These are phyloP conservation scores for Pseudomyrmex cubaensis DNA, from an alignment of 1,140 invertebrate species.

Conservation along the genomic window DNA sequence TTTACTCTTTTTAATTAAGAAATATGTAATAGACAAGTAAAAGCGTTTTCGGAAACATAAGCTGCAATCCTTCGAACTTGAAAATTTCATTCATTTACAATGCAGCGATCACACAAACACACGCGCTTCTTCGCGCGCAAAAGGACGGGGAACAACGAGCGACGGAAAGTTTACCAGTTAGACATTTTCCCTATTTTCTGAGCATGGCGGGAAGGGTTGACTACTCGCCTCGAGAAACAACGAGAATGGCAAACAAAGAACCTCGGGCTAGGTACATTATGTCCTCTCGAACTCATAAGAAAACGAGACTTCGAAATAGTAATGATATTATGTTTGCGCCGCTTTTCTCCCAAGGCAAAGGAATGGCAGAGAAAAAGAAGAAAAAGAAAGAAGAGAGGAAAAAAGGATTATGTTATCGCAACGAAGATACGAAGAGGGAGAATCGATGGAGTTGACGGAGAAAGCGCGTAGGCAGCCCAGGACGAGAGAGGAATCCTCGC, in stretches of 20 bases:
- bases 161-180: constrained; percentile 60
- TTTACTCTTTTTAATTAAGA: not conserved
- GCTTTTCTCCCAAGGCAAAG: constrained; percentile 51
- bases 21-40: not conserved
- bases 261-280: constrained; percentile 78
- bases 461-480: constrained; percentile 48
- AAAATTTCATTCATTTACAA: constrained; percentile 45
- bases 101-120: constrained; percentile 16
- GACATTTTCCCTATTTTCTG: constrained; percentile 21
- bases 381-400: constrained; percentile 14
- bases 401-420: constrained; percentile 10
- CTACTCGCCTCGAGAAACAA: constrained; percentile 74
- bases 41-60: not conserved
- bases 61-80: constrained; percentile 25
- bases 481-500: constrained; percentile 66
- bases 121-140: not conserved
- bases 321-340: constrained; percentile 83
- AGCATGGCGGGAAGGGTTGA: constrained; percentile 12
- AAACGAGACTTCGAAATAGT: constrained; percentile 83
- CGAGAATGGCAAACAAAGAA: constrained; percentile 82
- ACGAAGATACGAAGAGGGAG: constrained; percentile 30
- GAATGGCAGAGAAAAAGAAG: constrained; percentile 12
- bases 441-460: constrained; percentile 40
- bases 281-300: constrained; percentile 82
- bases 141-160: not conserved